Percentiles rank a stretch among this genome's conserved stretches.
These are phyloP conservation scores for Passer domesticus DNA, from an alignment of 2,113 vertebrate genomes.

Conservation along the genomic window DNA sequence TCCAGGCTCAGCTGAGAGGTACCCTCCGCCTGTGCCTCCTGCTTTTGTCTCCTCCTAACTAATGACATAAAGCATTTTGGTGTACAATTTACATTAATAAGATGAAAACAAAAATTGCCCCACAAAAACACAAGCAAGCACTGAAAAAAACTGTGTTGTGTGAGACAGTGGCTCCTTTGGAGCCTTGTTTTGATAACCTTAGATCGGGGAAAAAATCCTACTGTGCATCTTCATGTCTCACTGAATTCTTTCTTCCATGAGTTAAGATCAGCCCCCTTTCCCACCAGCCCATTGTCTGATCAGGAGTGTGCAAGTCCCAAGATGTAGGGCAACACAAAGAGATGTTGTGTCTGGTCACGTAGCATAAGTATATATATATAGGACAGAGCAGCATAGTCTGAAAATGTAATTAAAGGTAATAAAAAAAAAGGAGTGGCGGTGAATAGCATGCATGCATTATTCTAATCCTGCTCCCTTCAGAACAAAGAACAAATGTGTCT, in stretches of 20 bases:
- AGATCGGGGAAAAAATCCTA: background rate
- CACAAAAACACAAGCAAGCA: background rate
- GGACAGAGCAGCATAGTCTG: background rate
- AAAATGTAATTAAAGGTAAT: constrained; percentile 19
- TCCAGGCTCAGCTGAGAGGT: background rate
- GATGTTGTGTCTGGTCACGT: constrained; percentile 42
- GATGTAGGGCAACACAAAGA: constrained; percentile 32
- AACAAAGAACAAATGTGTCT: constrained; percentile 17
- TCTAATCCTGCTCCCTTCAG: background rate
- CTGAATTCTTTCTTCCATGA: constrained; percentile 36
- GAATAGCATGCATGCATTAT: background rate
- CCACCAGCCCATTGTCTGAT: background rate
- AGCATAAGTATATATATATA: background rate
- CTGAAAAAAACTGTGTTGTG: background rate
- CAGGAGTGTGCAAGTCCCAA: background rate
- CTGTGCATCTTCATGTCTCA: constrained; percentile 38
- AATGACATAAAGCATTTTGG: background rate
- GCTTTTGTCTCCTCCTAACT: background rate
- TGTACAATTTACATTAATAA: background rate
- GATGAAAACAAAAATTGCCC: background rate
- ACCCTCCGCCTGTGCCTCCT: background rate
- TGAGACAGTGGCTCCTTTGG: constrained; percentile 2
- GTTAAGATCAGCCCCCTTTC: constrained; percentile 12
- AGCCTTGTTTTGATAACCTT: constrained; percentile 20
- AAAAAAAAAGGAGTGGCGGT: background rate